Evolutionary conservation across 2,113 vertebrate genomes (phyloP), one percentile per base, ranked within the genome.

Genomic region (Cephalophus harveyi): DNA sequence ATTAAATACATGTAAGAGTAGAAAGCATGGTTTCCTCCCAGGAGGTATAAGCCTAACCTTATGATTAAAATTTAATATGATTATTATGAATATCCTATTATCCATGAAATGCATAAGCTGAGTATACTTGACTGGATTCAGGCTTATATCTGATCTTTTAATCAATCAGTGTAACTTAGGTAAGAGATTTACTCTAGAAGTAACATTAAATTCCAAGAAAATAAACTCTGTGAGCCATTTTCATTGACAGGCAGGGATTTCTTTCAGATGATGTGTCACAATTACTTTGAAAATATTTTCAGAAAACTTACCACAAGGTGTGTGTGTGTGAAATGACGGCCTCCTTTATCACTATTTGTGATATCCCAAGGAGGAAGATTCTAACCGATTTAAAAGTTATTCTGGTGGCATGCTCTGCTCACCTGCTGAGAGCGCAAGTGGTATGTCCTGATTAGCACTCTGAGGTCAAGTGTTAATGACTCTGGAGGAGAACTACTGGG

Each of bases 221-320:
- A 86, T 43, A 40, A 95, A 14, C 8, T 43, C 12, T n/a, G 2
- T 40, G 11, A 81, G 15, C 9, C 7, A 60, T 89, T 95, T 94
- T 62, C 7, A 52, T 16, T n/a, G 62, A 78, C 5, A 96, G 33
- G 33, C 17, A 89, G 33, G 52, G 16, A 64, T 92, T 94, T 59
- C 54, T 90, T 82, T 94, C 89, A 30, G 55, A 78, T 86, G 50
- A 50, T 87, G 84, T 96, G 23, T 95, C 74, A 90, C 28, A 89
- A 79, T 91, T 67, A 87, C 15, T 46, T 43, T 87, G 87, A 84
- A 83, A 83, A 89, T 79, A 91, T 55, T 84, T 96, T 96, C 57
- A 90, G 74, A 78, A 97, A 91, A 88, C 7, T 96, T 57, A 54
- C 36, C 36, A 83, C 21, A 60, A 59, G 43, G n/a, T 23, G 21